Evolutionary conservation across 2,797 vertebrate genomes (phyloP).

Genomic region (Podarcis siculus): DNA sequence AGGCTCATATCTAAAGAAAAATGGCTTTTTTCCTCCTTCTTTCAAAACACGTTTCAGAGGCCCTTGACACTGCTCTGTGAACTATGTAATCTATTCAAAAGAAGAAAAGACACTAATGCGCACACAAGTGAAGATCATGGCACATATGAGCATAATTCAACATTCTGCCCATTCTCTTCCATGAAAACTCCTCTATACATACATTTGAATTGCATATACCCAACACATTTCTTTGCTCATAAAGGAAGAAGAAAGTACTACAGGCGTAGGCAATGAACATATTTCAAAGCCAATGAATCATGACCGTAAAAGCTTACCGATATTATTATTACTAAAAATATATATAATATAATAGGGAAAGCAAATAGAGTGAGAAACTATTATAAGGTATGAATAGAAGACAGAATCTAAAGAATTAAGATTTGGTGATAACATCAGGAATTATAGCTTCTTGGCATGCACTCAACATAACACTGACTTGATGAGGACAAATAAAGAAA

Average conservation of each 20-base stretch:
- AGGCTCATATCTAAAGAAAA: not conserved
- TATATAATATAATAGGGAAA: not conserved
- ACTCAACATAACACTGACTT: not conserved
- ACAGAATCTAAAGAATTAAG: not conserved
- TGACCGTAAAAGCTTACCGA: not conserved
- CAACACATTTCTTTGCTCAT: not conserved
- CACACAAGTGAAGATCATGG: not conserved
- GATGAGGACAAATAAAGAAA: not conserved
- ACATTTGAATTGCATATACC: not conserved
- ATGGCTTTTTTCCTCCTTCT: not conserved
- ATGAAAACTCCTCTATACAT: not conserved
- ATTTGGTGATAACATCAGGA: not conserved
- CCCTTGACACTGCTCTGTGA: not conserved
- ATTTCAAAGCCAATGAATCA: not conserved
- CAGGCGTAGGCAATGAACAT: not conserved
- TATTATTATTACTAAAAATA: not conserved
- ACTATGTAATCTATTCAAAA: not conserved
- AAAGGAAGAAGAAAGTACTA: not conserved
- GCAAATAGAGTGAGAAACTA: not conserved
- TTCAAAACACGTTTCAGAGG: not conserved
- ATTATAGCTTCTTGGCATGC: not conserved
- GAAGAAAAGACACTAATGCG: not conserved
- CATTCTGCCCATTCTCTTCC: not conserved
- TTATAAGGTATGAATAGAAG: not conserved
- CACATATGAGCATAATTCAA: not conserved